Conservation (phyloP, 2,797 vertebrate species). For the Rhodeus uyekii region DNA sequence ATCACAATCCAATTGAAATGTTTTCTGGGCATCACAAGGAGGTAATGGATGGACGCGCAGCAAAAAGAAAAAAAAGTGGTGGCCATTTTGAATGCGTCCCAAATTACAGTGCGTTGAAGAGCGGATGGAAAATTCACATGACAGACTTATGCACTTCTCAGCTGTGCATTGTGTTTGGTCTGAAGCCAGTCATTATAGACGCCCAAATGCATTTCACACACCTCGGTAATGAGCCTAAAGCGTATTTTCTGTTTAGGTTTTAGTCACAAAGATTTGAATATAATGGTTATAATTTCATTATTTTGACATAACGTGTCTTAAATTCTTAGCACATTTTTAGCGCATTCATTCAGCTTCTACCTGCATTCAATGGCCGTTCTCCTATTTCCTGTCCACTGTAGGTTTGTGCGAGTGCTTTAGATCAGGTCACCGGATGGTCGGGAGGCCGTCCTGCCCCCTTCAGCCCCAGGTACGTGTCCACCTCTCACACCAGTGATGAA, state of each 20-base stretch:
- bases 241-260: conserved; percentile 15
- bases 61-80: conserved; percentile 62
- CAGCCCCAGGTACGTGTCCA: conserved; percentile 12
- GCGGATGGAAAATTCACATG: conserved; percentile 72
- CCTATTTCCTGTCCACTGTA: background rate
- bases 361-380: conserved; percentile 1
- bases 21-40: conserved; percentile 81
- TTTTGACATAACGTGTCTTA: background rate
- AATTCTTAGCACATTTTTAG: conserved; percentile 10
- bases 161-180: conserved; percentile 26
- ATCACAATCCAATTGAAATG: conserved; percentile 85
- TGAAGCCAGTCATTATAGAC: conserved; percentile 36
- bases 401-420: background rate
- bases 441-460: conserved; percentile 6
- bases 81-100: conserved; percentile 70
- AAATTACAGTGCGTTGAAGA: conserved; percentile 69
- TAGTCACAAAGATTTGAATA: conserved; percentile 4
- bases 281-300: background rate
- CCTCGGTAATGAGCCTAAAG: conserved; percentile 8
- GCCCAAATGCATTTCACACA: conserved; percentile 21
- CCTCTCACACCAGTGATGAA: conserved; percentile 28
- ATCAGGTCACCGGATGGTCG: background rate
- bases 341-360: background rate
- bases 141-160: conserved; percentile 62
- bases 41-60: conserved; percentile 73